phyloP scores from a whole-genome alignment of 2,797 vertebrate genomes.

The Harpagifer antarcticus region DNA sequence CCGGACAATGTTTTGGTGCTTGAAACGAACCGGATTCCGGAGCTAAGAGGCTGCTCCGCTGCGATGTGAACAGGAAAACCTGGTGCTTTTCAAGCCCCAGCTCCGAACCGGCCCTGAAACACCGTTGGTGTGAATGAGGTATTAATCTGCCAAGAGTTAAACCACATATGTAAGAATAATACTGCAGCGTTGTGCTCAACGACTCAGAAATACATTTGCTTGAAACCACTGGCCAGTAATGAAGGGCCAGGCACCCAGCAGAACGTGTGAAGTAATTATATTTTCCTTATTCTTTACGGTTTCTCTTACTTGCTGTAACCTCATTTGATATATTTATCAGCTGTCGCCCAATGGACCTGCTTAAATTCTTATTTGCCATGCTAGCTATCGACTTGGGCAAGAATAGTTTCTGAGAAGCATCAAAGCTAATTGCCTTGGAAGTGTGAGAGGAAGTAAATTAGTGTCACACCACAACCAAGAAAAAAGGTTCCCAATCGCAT shows the following conservation, averaged over 20 bases:
- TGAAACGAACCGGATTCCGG: too few species aligned
- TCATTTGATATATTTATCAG: conserved; percentile 86
- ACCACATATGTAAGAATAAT: conserved; percentile 47
- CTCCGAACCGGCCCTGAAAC: too few species aligned
- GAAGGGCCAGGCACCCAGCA: conserved; percentile 57
- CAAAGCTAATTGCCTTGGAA: conserved; percentile 90
- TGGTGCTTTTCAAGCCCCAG: too few species aligned
- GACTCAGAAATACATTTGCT: conserved; percentile 61
- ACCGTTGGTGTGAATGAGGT: too few species aligned
- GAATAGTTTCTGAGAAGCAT: conserved; percentile 86
- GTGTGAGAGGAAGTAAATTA: conserved; percentile 87
- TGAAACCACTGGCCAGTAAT: conserved; percentile 64
- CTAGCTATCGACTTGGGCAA: conserved; percentile 84
- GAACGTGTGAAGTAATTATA: conserved; percentile 76
- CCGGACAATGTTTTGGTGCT: too few species aligned
- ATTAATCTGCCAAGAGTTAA: conserved; percentile 37
- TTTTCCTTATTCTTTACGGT: conserved; percentile 73
- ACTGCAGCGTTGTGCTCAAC: conserved; percentile 42
- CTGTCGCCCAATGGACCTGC: conserved; percentile 81
- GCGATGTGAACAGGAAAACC: too few species aligned
- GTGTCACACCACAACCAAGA: conserved; percentile 84
- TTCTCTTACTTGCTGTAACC: conserved; percentile 73
- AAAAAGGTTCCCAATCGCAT: conserved; percentile 81
- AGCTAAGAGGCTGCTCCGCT: too few species aligned
- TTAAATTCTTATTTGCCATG: conserved; percentile 85